These are phyloP conservation scores for Eretmocerus hayati DNA, from an alignment of 2,888 invertebrate species.

Conservation along the genomic window DNA sequence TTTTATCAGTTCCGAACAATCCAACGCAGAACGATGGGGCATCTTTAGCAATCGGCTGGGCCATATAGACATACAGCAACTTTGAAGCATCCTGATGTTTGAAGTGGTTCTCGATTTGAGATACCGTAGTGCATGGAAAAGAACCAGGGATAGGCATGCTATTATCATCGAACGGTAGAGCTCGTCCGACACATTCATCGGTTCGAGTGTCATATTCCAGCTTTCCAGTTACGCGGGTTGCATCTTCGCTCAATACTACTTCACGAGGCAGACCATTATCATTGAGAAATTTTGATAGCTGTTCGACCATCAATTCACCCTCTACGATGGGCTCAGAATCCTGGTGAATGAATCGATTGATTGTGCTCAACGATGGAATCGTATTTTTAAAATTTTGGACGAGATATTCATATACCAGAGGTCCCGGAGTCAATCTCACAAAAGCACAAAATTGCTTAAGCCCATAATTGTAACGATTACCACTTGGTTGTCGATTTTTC, in stretches of 20 bases:
- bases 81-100: neutral
- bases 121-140: neutral
- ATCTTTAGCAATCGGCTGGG: neutral
- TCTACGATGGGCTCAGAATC: conserved; percentile 6
- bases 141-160: neutral
- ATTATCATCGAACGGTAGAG: conserved; percentile 16
- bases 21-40: neutral
- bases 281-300: conserved; percentile 22
- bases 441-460: no score
- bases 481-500: no score
- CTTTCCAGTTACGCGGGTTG: conserved; percentile 23
- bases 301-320: conserved; percentile 32
- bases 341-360: no score
- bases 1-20: neutral
- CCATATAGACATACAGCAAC: neutral
- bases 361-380: no score
- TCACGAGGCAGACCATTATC: conserved; percentile 17
- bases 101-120: neutral
- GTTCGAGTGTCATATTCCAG: conserved; percentile 24
- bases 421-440: no score
- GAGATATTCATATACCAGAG: no score
- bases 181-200: conserved; percentile 24
- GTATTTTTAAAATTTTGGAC: no score
- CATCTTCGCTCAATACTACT: conserved; percentile 28
- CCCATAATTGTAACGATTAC: no score